These are phyloP conservation scores for Crossocerus cetratus DNA, from an alignment of 2,888 invertebrate species.

Conservation along the genomic window DNA sequence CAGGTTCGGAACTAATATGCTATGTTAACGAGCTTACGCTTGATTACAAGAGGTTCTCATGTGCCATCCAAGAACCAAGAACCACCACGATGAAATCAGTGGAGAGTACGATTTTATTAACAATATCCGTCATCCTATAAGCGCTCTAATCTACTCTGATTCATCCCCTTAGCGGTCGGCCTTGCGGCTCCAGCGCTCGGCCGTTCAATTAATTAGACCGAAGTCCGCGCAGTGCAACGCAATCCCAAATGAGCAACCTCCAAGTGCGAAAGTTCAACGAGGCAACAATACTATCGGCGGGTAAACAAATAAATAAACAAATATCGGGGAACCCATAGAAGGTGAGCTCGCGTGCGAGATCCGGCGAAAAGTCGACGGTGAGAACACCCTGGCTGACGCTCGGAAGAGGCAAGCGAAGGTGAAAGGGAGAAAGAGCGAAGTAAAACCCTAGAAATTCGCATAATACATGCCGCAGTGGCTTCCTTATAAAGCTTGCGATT, in stretches of 20 bases:
- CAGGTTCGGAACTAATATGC: conserved; percentile 27
- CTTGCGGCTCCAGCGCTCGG: background rate
- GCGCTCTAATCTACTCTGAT: background rate
- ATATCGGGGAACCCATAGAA: background rate
- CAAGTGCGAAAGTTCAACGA: background rate
- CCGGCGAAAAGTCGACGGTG: background rate
- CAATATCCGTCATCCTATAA: background rate
- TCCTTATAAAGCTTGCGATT: conserved; percentile 70
- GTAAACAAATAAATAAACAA: background rate
- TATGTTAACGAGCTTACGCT: conserved; percentile 49
- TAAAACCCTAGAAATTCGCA: conserved; percentile 70
- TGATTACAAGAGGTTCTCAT: conserved; percentile 50
- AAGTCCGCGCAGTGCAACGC: background rate
- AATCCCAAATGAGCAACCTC: background rate
- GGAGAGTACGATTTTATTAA: background rate
- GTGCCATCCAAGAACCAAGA: conserved; percentile 7
- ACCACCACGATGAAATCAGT: background rate
- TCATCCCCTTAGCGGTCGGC: background rate
- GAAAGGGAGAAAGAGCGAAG: background rate
- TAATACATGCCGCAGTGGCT: conserved; percentile 65
- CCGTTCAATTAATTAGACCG: background rate
- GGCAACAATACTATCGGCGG: background rate
- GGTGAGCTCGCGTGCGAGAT: background rate
- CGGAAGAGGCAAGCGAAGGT: background rate
- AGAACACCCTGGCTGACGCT: conserved; percentile 1